Evolutionary conservation across 2,888 invertebrate genomes (phyloP).

Genomic region (Archips xylosteana): DNA sequence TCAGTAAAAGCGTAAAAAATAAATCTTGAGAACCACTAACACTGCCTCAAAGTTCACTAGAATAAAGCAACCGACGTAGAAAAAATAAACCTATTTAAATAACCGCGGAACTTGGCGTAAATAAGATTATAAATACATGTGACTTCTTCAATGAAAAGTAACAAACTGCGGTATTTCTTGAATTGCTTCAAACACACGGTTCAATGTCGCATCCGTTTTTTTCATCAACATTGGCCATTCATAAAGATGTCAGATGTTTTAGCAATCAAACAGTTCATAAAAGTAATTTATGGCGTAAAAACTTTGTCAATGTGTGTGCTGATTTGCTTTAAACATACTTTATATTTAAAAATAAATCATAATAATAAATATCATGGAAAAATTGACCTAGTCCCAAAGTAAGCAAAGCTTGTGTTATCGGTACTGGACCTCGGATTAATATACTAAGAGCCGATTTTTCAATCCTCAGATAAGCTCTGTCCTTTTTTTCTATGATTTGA

Average conservation of each 20-base stretch:
- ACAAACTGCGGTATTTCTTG: constrained; percentile 7
- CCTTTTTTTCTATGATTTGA: too few species aligned
- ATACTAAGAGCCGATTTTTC: too few species aligned
- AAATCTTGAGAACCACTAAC: too few species aligned
- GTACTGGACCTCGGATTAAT: too few species aligned
- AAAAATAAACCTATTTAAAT: neutral
- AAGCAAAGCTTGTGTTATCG: too few species aligned
- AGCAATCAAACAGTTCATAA: constrained; percentile 14
- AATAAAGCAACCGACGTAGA: neutral
- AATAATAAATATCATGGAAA: too few species aligned
- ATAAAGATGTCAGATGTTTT: constrained; percentile 7
- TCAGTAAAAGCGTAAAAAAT: too few species aligned
- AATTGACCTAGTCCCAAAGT: too few species aligned
- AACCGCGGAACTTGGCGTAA: neutral
- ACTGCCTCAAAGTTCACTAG: neutral
- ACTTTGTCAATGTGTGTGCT: neutral
- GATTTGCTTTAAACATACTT: neutral
- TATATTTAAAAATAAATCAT: too few species aligned
- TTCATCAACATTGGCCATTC: constrained; percentile 17
- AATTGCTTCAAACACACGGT: neutral
- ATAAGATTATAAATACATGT: constrained; percentile 10
- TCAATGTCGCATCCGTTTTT: constrained; percentile 21
- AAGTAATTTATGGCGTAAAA: neutral
- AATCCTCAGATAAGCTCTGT: too few species aligned
- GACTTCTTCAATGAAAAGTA: neutral